Evolutionary conservation across 2,797 vertebrate genomes (phyloP).

Genomic region (Echeneis naucrates): DNA sequence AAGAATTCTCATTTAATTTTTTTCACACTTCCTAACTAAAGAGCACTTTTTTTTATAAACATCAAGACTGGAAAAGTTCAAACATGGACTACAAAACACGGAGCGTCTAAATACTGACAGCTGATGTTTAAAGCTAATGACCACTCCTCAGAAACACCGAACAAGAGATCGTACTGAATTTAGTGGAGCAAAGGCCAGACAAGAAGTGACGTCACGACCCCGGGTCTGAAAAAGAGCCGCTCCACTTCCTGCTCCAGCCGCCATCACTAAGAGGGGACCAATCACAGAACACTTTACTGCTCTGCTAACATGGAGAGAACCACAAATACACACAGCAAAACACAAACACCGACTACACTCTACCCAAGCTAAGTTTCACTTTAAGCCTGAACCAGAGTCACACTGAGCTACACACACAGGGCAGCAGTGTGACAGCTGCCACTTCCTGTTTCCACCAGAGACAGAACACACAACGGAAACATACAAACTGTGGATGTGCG

Average conservation of each 20-base stretch:
- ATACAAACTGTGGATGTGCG: constrained; percentile 1
- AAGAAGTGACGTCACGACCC: not conserved
- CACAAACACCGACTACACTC: too few relatives aligned
- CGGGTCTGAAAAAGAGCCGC: not conserved
- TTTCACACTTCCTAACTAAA: too few relatives aligned
- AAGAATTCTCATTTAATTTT: too few relatives aligned
- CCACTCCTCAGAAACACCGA: not conserved
- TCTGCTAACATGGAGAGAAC: not conserved
- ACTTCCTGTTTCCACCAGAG: constrained; percentile 69
- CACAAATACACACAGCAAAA: too few relatives aligned
- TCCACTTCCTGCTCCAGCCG: not conserved
- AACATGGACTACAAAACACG: too few relatives aligned
- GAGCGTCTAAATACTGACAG: too few relatives aligned
- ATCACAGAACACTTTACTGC: too few relatives aligned
- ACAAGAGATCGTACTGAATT: not conserved
- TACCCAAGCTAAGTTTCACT: not conserved
- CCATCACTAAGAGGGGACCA: too few relatives aligned
- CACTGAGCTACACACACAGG: not conserved
- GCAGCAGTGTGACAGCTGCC: constrained; percentile 14
- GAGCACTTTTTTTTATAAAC: too few relatives aligned
- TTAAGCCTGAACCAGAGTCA: not conserved
- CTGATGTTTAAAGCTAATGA: too few relatives aligned
- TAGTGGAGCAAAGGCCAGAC: not conserved
- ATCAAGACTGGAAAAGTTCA: too few relatives aligned
- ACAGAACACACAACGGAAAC: constrained; percentile 47